A percentile compares a stretch with the other conserved stretches of the same genome.
These are phyloP conservation scores for Amaurobius ferox DNA, from an alignment of 2,888 invertebrate genomes.

Conservation along the genomic window DNA sequence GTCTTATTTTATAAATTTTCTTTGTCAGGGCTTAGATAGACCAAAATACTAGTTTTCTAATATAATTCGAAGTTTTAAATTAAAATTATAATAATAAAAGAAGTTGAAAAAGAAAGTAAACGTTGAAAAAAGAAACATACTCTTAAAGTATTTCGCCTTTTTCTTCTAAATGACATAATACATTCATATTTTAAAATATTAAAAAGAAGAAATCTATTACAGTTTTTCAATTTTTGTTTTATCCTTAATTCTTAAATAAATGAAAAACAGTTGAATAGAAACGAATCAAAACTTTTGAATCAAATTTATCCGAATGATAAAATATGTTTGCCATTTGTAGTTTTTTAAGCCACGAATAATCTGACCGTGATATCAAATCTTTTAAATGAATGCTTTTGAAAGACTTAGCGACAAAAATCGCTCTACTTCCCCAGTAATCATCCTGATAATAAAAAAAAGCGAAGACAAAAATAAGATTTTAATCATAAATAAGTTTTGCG, in stretches of 20 bases:
- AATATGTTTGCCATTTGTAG: slow-evolving; percentile 3
- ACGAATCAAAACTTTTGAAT: slow-evolving; percentile 12
- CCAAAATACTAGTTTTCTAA: too few species aligned
- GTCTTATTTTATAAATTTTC: too few species aligned
- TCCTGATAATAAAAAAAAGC: background rate
- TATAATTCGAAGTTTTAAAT: too few species aligned
- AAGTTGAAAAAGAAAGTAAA: too few species aligned
- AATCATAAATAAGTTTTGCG: slow-evolving; percentile 12
- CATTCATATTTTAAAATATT: background rate
- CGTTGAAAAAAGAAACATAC: too few species aligned
- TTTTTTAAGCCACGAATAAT: slow-evolving; percentile 1
- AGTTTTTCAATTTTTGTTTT: background rate
- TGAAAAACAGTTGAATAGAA: background rate
- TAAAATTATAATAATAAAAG: too few species aligned
- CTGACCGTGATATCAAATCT: slow-evolving; percentile 5
- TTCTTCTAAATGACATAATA: too few species aligned
- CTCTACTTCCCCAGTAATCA: background rate
- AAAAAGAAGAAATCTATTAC: background rate
- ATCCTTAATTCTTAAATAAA: slow-evolving; percentile 2
- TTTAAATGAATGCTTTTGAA: background rate
- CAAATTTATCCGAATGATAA: slow-evolving; percentile 9
- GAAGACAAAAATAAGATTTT: background rate
- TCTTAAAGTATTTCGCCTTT: too few species aligned
- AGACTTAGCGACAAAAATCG: background rate
- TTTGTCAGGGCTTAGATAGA: too few species aligned